Evolutionary conservation across 2,797 vertebrate species (phyloP).

Genomic region (Australoheros facetus): DNA sequence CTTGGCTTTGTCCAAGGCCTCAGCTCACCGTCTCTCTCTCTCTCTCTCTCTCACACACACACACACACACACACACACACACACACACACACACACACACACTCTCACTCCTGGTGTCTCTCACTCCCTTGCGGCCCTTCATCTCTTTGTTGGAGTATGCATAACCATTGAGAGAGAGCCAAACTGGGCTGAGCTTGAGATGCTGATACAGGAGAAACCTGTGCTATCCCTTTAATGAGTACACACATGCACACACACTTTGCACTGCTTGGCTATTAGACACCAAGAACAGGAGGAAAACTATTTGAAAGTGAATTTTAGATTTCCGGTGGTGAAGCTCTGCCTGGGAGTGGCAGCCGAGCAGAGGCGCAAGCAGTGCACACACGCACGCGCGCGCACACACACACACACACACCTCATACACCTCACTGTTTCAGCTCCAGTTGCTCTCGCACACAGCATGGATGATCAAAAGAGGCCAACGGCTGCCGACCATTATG

Average conservation of each 20-base stretch:
- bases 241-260: constrained; percentile 63
- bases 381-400: constrained; percentile 14
- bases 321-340: constrained; percentile 82
- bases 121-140: constrained; percentile 47
- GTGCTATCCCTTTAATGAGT: constrained; percentile 81
- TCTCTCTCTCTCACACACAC: not conserved
- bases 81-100: constrained; percentile 21
- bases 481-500: constrained; percentile 87
- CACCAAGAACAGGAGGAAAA: constrained; percentile 76
- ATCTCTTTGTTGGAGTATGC: constrained; percentile 63
- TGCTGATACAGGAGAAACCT: constrained; percentile 84
- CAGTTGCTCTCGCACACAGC: constrained; percentile 77
- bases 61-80: constrained; percentile 15
- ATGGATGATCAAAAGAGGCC: constrained; percentile 88
- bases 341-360: constrained; percentile 78
- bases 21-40: constrained; percentile 13
- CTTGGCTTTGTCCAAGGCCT: constrained; percentile 63
- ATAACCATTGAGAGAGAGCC: constrained; percentile 68
- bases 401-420: constrained; percentile 48
- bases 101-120: constrained; percentile 29
- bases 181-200: constrained; percentile 72
- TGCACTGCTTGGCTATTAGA: constrained; percentile 81
- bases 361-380: constrained; percentile 58
- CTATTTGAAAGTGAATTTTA: constrained; percentile 90
- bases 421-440: constrained; percentile 79